Evolutionary conservation across 2,888 invertebrate genomes (phyloP).

Genomic region (Hyposoter didymator): DNA sequence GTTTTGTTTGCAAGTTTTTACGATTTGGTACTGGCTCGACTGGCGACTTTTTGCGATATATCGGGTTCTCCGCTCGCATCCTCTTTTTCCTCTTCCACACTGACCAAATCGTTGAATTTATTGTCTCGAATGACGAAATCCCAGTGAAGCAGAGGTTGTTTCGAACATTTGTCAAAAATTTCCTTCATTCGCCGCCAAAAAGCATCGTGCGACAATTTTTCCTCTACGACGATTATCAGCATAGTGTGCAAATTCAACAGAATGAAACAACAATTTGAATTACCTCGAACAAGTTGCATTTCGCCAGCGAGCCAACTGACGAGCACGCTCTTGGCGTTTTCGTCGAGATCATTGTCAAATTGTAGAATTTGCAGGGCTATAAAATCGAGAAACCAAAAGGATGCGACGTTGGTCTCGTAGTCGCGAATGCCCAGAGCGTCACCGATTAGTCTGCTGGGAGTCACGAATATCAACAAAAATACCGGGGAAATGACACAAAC

Average conservation of each 20-base stretch:
- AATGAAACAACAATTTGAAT: no score
- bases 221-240: slow-evolving; percentile 65
- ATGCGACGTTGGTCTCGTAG: slow-evolving; percentile 84
- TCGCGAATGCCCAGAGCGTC: slow-evolving; percentile 83
- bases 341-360: slow-evolving; percentile 67
- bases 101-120: background rate
- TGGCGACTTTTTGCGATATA: no score
- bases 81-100: background rate
- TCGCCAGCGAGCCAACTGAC: slow-evolving; percentile 78
- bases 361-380: slow-evolving; percentile 79
- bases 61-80: no score
- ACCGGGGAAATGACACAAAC: background rate
- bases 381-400: slow-evolving; percentile 86
- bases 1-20: slow-evolving; percentile 6
- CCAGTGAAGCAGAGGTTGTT: slow-evolving; percentile 72
- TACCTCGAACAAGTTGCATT: slow-evolving; percentile 74
- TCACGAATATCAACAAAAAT: slow-evolving; percentile 6
- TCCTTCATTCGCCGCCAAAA: slow-evolving; percentile 74
- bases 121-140: slow-evolving; percentile 64
- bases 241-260: background rate
- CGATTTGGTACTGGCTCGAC: slow-evolving; percentile 38
- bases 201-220: slow-evolving; percentile 67
- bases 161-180: slow-evolving; percentile 67
- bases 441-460: slow-evolving; percentile 83
- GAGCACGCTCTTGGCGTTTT: slow-evolving; percentile 69